Evolutionary conservation across 2,113 vertebrate species (phyloP), one percentile per base, ranked within the genome.

Genomic region (Grammomys surdaster): DNA sequence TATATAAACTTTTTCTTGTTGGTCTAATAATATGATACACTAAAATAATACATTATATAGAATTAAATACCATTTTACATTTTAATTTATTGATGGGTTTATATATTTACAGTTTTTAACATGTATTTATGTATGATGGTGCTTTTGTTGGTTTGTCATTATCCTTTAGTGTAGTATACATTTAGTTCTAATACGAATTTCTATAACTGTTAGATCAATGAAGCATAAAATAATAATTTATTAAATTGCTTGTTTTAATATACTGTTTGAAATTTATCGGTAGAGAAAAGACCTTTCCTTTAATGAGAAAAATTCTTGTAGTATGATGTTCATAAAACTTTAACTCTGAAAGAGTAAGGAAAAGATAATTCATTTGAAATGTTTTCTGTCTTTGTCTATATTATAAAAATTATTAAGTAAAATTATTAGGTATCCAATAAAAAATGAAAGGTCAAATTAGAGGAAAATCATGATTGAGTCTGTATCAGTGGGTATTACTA

Each of bases 191-290:
- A 4, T 92, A 77, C 40, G 36, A 96, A 33, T 78, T 89, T 85
- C 51, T 91, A 84, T 72, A 63, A 56, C 63, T 88, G 87, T 93
- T 7, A 92, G 11, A 88, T 36, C 96, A 92, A 12, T 87, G 3
- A 81, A 94, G 54, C 67, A 63, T 2, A 56, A 95, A 96, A 93
- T 54, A 58, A 82, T 82, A 60, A 40, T 14, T 81, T 60, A 7
- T 28, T 43, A 43, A 26, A 17, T 84, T 40, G 24, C 56, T 82
- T 82, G 3, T 28, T 36, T 43, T 63, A 96, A 96, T 93, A 96
- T 96, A 81, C 67, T 97, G 7, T 46, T 95, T 95, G 63, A 96
- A 90, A 85, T 89, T 94, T 85, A 88, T 48, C 56, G 89, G 16
- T 69, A 65, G 22, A 93, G 88, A 96, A 97, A 22, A 81, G 7